phyloP scores from a whole-genome alignment of 2,888 invertebrate genomes.

The Ephialtes manifestator region DNA sequence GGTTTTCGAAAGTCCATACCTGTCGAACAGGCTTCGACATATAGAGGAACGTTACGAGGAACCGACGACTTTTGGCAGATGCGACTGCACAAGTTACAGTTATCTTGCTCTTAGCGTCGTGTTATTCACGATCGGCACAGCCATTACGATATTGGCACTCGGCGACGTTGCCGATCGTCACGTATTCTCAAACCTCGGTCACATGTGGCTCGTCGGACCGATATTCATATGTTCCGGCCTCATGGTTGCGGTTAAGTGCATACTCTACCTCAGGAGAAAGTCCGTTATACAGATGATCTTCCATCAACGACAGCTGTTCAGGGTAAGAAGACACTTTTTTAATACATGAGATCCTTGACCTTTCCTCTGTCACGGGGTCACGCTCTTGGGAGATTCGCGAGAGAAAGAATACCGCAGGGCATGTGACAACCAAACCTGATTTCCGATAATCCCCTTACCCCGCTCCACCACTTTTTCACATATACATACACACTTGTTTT shows the following conservation, averaged over 20 bases:
- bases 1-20: slow-evolving; percentile 89
- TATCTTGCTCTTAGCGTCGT: slow-evolving; percentile 89
- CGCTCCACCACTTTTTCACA: neutral
- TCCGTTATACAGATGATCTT: slow-evolving; percentile 90
- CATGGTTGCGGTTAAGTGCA: slow-evolving; percentile 90
- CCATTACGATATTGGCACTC: slow-evolving; percentile 89
- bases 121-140: slow-evolving; percentile 89
- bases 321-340: slow-evolving; percentile 85
- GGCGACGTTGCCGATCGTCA: slow-evolving; percentile 88
- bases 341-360: slow-evolving; percentile 40
- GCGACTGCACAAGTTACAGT: slow-evolving; percentile 90
- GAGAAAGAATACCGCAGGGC: slow-evolving; percentile 1
- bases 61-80: slow-evolving; percentile 88
- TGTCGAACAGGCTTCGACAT: slow-evolving; percentile 88
- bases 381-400: slow-evolving; percentile 11
- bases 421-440: slow-evolving; percentile 12
- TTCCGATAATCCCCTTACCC: too few species aligned
- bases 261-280: slow-evolving; percentile 89
- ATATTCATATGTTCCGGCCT: slow-evolving; percentile 90
- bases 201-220: slow-evolving; percentile 91
- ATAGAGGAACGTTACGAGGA: slow-evolving; percentile 88
- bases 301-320: slow-evolving; percentile 89
- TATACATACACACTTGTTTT: neutral
- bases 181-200: slow-evolving; percentile 88
- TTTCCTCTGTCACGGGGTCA: slow-evolving; percentile 6